Conservation (phyloP, 2,888 invertebrate species). For the Steromphala cineraria region DNA sequence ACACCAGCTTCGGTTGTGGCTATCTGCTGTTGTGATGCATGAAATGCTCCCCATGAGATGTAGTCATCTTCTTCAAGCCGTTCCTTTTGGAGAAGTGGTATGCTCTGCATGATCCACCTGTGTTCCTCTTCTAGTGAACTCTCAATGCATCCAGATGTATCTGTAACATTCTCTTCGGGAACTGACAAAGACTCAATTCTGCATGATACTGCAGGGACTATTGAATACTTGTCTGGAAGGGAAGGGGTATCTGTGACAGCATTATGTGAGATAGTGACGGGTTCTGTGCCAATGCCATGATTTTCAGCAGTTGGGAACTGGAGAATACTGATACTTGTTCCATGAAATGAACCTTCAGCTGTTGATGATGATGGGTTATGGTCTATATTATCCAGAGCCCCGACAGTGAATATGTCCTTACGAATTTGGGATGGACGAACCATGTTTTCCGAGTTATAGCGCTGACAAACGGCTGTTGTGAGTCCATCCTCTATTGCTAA, state of each 20-base stretch:
- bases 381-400: conserved; percentile 30
- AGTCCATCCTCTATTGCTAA: conserved; percentile 22
- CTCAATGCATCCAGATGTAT: no score
- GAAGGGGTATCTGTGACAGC: no score
- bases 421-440: conserved; percentile 22
- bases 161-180: no score
- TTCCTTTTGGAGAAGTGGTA: background rate
- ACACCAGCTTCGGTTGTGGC: background rate
- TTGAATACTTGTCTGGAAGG: conserved; percentile 15
- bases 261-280: background rate
- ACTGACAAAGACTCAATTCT: background rate
- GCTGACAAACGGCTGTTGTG: background rate
- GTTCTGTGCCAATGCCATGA: background rate
- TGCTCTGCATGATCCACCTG: no score
- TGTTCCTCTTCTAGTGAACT: no score
- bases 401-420: conserved; percentile 21
- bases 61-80: background rate
- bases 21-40: background rate
- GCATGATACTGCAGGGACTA: conserved; percentile 8
- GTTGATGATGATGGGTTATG: conserved; percentile 30
- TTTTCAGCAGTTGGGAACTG: conserved; percentile 24
- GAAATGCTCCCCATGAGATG: background rate
- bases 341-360: conserved; percentile 31
- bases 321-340: conserved; percentile 30
- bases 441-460: conserved; percentile 14